phyloP scores from a whole-genome alignment of 1,140 invertebrate species.

The Thaumetopoea pityocampa region DNA sequence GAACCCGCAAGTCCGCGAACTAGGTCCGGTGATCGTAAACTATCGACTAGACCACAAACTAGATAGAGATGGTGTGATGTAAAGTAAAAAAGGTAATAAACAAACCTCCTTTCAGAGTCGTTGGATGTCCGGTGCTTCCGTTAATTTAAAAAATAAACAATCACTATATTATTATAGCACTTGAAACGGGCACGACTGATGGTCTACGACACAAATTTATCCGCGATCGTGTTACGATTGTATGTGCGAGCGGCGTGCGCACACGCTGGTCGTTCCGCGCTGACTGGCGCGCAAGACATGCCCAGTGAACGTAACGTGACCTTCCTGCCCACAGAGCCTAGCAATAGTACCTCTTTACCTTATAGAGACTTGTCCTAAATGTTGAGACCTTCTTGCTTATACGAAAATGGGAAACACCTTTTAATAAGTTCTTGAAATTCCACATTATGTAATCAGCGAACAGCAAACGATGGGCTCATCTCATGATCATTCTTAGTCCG shows the following conservation, averaged over 20 bases:
- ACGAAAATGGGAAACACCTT: constrained; percentile 2
- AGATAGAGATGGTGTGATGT: constrained; percentile 14
- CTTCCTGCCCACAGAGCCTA: constrained; percentile 64
- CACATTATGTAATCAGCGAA: constrained; percentile 5
- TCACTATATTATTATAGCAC: constrained; percentile 64
- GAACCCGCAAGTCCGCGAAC: constrained; percentile 33
- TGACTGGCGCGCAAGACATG: constrained; percentile 39
- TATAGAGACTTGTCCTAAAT: constrained; percentile 33
- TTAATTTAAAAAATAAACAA: constrained; percentile 60
- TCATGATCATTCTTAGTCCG: too few relatives aligned
- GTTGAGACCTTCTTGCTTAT: constrained; percentile 17
- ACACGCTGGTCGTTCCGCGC: constrained; percentile 52
- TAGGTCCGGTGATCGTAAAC: constrained; percentile 23
- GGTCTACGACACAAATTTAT: constrained; percentile 38
- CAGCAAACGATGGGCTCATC: too few relatives aligned
- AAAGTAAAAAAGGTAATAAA: constrained; percentile 23
- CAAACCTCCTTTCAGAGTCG: constrained; percentile 53
- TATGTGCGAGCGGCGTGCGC: constrained; percentile 45
- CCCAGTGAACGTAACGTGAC: constrained; percentile 55
- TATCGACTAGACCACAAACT: constrained; percentile 33
- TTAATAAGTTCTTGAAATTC: not conserved
- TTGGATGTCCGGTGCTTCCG: constrained; percentile 36
- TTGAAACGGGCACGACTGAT: constrained; percentile 47
- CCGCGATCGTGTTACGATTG: constrained; percentile 35
- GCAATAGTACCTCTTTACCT: constrained; percentile 51